A percentile compares a stretch with the other conserved stretches of the same genome.
phyloP scores from a whole-genome alignment of 1,140 invertebrate genomes.

The Brachionus rotundiformis region DNA sequence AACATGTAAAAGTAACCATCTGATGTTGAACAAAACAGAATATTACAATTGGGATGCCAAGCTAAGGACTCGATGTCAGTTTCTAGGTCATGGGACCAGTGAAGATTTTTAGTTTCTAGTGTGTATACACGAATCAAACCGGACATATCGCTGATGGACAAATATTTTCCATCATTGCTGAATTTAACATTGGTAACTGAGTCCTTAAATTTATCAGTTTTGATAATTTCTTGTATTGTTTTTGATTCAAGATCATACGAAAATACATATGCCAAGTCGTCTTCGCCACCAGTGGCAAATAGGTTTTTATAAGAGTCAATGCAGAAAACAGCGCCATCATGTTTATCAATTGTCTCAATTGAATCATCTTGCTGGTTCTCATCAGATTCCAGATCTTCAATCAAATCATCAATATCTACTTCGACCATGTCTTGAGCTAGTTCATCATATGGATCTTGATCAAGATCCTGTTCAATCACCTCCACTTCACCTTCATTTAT shows the following conservation, averaged over 20 bases:
- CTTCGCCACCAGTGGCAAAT: conserved; percentile 39
- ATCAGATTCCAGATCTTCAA: conserved; percentile 13
- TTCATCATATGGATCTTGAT: background rate
- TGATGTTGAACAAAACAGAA: conserved; percentile 30
- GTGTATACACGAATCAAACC: conserved; percentile 36
- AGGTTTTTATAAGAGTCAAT: conserved; percentile 40
- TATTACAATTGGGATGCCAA: conserved; percentile 37
- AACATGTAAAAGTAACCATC: conserved; percentile 52
- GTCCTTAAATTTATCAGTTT: conserved; percentile 51
- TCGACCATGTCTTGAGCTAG: background rate
- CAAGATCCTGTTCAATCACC: background rate
- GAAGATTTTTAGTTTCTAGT: background rate
- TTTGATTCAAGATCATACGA: background rate
- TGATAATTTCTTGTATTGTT: conserved; percentile 1
- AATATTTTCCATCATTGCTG: conserved; percentile 42
- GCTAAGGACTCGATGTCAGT: conserved; percentile 23
- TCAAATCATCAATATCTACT: conserved; percentile 25
- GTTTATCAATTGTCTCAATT: conserved; percentile 21
- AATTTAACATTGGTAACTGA: conserved; percentile 49
- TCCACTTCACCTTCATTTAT: background rate
- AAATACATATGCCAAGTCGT: conserved; percentile 31
- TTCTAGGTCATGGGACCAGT: conserved; percentile 44
- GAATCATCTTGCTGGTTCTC: conserved; percentile 24
- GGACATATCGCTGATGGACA: conserved; percentile 29
- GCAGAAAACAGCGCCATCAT: conserved; percentile 41